Percentiles rank a stretch among this genome's conserved stretches.
These are phyloP conservation scores for Lophius piscatorius DNA, from an alignment of 2,113 vertebrate species.

Conservation along the genomic window DNA sequence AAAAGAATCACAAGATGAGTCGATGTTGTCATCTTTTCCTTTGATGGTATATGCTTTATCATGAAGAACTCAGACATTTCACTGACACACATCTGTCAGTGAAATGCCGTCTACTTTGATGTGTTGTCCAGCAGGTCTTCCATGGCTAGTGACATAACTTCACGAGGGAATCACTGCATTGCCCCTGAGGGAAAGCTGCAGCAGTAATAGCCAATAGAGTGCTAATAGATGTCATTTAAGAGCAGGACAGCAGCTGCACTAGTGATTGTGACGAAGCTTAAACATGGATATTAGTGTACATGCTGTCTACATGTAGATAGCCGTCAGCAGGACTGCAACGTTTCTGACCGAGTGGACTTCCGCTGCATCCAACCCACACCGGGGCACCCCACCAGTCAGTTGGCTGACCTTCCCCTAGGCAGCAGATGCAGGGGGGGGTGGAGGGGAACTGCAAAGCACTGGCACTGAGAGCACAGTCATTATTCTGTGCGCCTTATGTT, in stretches of 20 bases:
- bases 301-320: conserved; percentile 69
- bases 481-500: conserved; percentile 19
- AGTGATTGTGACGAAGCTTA: conserved; percentile 51
- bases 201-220: conserved; percentile 29
- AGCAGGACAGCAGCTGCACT: conserved; percentile 50
- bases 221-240: conserved; percentile 55
- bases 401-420: conserved; percentile 75
- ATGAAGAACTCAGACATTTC: too few species aligned
- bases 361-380: conserved; percentile 54
- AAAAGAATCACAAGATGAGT: too few species aligned
- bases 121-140: too few species aligned
- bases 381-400: conserved; percentile 60
- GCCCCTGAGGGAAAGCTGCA: conserved; percentile 13
- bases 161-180: too few species aligned
- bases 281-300: conserved; percentile 56
- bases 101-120: too few species aligned
- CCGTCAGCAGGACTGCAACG: conserved; percentile 64
- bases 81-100: too few species aligned
- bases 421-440: conserved; percentile 67
- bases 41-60: too few species aligned
- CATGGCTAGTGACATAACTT: too few species aligned
- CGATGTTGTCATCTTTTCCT: too few species aligned
- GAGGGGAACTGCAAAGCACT: conserved; percentile 52
- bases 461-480: conserved; percentile 48
- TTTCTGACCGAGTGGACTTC: conserved; percentile 66